Percentiles rank a stretch among this genome's conserved stretches.
These are phyloP conservation scores for Atethmia centrago DNA, from an alignment of 2,888 invertebrate genomes.

Conservation along the genomic window DNA sequence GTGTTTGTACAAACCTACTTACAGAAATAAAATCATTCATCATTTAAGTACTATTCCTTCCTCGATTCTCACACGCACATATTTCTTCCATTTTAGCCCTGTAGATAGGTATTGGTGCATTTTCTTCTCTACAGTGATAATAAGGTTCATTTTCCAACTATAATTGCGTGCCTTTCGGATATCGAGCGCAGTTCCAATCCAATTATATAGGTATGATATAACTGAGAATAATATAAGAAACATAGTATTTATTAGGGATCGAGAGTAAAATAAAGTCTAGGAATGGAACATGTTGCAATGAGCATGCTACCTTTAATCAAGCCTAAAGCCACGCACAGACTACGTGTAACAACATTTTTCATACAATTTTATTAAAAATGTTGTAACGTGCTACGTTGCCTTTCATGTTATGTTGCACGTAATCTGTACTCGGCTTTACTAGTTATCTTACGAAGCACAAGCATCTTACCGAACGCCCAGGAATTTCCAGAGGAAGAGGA, in stretches of 20 bases:
- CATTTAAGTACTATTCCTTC: no score
- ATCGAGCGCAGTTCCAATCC: slow-evolving; percentile 39
- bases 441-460: slow-evolving; percentile 78
- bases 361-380: not conserved
- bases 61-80: no score
- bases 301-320: slow-evolving; percentile 41
- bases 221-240: not conserved
- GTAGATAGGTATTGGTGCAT: no score
- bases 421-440: slow-evolving; percentile 18
- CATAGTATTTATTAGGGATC: not conserved
- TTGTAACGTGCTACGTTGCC: not conserved
- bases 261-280: not conserved
- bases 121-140: no score
- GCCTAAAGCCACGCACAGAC: not conserved
- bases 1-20: no score
- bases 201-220: not conserved
- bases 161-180: slow-evolving; percentile 7
- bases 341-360: slow-evolving; percentile 3
- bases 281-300: not conserved
- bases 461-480: slow-evolving; percentile 82
- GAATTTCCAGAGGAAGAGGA: slow-evolving; percentile 72
- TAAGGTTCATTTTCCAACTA: no score
- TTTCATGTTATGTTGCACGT: not conserved
- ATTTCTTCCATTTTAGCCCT: no score
- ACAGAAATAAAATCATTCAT: no score